A percentile compares a stretch with the other conserved stretches of the same genome.
Evolutionary conservation across 2,888 invertebrate species (phyloP).

Genomic region (Eristalinus aeneus): DNA sequence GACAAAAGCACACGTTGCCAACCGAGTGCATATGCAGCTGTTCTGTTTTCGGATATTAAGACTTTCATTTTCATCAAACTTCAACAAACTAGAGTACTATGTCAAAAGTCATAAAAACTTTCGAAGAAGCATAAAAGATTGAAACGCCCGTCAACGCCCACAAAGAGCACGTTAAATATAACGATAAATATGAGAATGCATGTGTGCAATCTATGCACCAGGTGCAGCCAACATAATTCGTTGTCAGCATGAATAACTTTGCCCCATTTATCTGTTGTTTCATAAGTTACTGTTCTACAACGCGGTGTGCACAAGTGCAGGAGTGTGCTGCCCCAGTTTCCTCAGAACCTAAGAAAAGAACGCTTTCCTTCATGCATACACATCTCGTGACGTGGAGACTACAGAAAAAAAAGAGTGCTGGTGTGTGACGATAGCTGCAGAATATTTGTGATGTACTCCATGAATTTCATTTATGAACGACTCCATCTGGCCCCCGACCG

Average conservation of each 20-base stretch:
- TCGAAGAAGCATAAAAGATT: constrained; percentile 28
- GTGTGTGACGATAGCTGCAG: constrained; percentile 46
- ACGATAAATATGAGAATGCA: background rate
- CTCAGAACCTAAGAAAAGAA: constrained; percentile 36
- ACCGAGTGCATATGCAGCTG: background rate
- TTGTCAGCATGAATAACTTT: constrained; percentile 62
- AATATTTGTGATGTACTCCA: constrained; percentile 41
- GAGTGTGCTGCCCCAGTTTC: constrained; percentile 41
- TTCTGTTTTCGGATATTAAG: background rate
- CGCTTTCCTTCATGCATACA: constrained; percentile 20
- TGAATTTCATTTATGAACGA: constrained; percentile 50
- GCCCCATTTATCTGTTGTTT: constrained; percentile 53
- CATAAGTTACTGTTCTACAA: constrained; percentile 26
- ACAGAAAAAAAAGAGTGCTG: background rate
- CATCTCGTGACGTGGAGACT: constrained; percentile 10
- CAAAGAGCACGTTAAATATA: constrained; percentile 9
- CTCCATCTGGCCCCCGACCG: constrained; percentile 1
- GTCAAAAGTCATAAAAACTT: constrained; percentile 18
- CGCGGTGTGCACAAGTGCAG: constrained; percentile 4
- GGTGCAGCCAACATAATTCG: constrained; percentile 49
- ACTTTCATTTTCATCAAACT: background rate
- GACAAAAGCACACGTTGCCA: background rate
- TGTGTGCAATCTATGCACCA: constrained; percentile 29
- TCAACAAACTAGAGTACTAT: background rate
- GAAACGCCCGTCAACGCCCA: background rate